Evolutionary conservation across 1,140 invertebrate species (phyloP), one percentile per base, ranked within the genome.

Genomic region (Spodoptera frugiperda): DNA sequence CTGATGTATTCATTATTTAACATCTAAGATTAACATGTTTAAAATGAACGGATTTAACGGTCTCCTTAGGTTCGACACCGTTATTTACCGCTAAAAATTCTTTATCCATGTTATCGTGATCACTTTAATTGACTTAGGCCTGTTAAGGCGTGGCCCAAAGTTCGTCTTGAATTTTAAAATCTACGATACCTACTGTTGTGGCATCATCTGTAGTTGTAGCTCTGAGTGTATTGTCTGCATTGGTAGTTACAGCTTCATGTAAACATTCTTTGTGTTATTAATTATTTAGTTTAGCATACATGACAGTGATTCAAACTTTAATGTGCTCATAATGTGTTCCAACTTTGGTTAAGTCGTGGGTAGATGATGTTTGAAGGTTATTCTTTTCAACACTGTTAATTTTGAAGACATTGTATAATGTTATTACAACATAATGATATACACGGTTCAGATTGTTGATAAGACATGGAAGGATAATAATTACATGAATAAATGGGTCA

Each of bases 301-400:
- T 49, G 44, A 49, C 44, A 67, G 63, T 67, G 63, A 67, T 67
- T 67, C 33, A 63, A 39, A 10, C 59, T n/a, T 39, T 48, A 67
- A 49, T 49, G 44, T 48, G 46, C 17, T 25, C 46, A 65, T 65
- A 65, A 65, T 65, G 17, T 21, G 44, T 67, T 48, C 63, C 44
- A 49, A 15, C 44, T 49, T n/a, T 25, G 63, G 63, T n/a, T 5
- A 15, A 49, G 6, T 10, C 19, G 63, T 67, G 63, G 63, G 61
- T n/a, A 48, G 61, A 2, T 21, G 63, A 67, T 49, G 19, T 67
- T 67, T 49, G 63, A 67, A 67, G 63, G 63, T 67, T 48, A 44
- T 48, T 49, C 63, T 49, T 49, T 25, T 46, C 59, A 63, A 63
- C 21, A 57, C 19, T 17, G 63, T 49, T 48, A 67, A 46, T 17